Evolutionary conservation across 2,113 vertebrate species (phyloP).

Genomic region (Eptatretus burgeri): DNA sequence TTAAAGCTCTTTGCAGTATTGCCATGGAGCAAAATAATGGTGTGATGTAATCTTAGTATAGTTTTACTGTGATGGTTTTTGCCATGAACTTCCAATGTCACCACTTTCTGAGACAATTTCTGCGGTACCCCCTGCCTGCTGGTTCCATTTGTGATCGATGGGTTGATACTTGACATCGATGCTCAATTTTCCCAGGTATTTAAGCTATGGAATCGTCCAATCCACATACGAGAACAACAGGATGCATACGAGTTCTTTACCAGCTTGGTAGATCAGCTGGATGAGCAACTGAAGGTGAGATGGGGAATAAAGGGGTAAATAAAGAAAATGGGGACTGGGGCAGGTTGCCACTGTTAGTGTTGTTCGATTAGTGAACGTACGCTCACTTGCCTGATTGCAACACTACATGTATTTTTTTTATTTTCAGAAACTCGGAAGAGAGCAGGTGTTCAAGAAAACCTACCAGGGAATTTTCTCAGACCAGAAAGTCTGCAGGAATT

Average conservation of each 20-base stretch:
- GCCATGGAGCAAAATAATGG: no score
- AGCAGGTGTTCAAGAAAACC: conserved; percentile 96
- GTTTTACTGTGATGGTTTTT: no score
- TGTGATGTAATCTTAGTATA: no score
- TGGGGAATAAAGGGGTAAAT: background rate
- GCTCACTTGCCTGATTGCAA: background rate
- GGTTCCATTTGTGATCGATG: no score
- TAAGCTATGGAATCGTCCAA: conserved; percentile 98
- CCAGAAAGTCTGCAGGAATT: conserved; percentile 98
- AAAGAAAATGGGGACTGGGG: background rate
- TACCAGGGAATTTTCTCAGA: conserved; percentile 97
- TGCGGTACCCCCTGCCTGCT: no score
- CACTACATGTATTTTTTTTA: background rate
- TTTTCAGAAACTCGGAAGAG: conserved; percentile 75
- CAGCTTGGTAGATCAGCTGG: conserved; percentile 86
- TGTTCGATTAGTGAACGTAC: background rate
- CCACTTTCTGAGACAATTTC: no score
- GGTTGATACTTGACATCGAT: no score
- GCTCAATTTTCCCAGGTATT: conserved; percentile 34
- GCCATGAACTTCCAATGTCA: no score
- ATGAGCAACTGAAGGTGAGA: conserved; percentile 82
- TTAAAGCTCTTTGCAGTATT: no score
- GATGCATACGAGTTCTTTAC: conserved; percentile 98
- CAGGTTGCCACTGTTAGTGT: background rate
- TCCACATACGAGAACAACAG: conserved; percentile 83